phyloP scores from a whole-genome alignment of 1,140 invertebrate species.

The Tyrophagus putrescentiae region DNA sequence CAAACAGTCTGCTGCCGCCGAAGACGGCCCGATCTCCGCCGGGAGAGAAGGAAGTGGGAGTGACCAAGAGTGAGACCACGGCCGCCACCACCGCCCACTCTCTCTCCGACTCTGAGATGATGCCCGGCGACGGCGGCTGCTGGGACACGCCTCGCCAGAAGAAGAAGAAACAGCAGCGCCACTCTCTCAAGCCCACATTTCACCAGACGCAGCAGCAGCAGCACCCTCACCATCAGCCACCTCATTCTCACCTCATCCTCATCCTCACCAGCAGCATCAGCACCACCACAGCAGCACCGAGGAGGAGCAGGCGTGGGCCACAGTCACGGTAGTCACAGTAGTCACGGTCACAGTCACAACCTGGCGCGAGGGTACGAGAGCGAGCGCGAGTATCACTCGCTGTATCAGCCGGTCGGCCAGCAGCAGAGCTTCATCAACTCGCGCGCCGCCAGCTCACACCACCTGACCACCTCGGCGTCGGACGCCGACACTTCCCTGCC shows the following conservation, averaged over 20 bases:
- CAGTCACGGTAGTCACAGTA: neutral
- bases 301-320: neutral
- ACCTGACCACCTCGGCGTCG: neutral
- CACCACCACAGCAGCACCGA: neutral
- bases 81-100: neutral
- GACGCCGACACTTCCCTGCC: neutral
- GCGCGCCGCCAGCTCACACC: neutral
- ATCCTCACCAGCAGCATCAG: neutral
- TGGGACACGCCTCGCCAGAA: conserved; percentile 6
- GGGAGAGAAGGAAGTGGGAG: neutral
- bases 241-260: neutral
- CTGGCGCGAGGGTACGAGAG: conserved; percentile 15
- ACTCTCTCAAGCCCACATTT: neutral
- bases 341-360: neutral
- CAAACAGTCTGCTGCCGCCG: neutral
- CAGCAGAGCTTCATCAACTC: conserved; percentile 10
- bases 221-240: neutral
- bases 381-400: conserved; percentile 14
- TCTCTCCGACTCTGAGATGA: conserved; percentile 19
- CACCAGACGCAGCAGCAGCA: neutral
- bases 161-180: neutral
- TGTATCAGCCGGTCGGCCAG: neutral
- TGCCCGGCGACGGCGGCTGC: conserved; percentile 11
- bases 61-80: neutral
- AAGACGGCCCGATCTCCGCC: neutral